Base-by-base conservation (phyloP, 2,888 invertebrate species). In the Lamellibrachia columna region DNA sequence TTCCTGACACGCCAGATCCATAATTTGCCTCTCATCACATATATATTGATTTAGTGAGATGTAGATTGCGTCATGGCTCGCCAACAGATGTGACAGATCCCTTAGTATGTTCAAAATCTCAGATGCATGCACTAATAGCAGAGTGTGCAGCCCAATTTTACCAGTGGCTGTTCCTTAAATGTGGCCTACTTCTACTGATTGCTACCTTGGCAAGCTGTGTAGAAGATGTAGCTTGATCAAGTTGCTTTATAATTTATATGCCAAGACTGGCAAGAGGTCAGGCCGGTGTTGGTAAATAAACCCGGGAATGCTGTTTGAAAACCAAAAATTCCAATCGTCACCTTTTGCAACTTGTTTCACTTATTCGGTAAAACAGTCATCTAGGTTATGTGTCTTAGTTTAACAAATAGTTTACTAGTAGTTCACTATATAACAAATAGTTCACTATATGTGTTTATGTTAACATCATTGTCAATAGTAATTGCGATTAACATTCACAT, bases 21-120 rank as follows among this genome's bases (percentile, higher is more conserved):
- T 75, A 75, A 75, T 75, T 75, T 75, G 75, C 75, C 75, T 75
- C 75, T 75, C 75, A 15, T n/a, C 22, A n/a, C 75, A 75, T 75
- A 75, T n/a, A 75, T 75, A 75, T 75, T 75, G 75, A 75, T 75
- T 75, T 75, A 75, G 22, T 75, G 75, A 11, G 75, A 75, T 15
- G 22, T n/a, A 75, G 22, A 75, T 75, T 75, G 75, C 75, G 22
- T 75, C 75, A 75, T 75, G 75, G 75, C 75, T 75, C 75, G 75
- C 75, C 75, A 22, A n/a, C 75, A 75, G 75, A 75, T 75, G 75
- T 75, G 75, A 22, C 22, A n/a, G 75, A 75, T 75, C 75, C 75
- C 75, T 75, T 75, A 75, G 75, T 75, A 75, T n/a, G 22, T n/a
- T 75, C n/a, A n/a, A 75, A 75, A 75, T 75, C 75, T 75, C 22